Evolutionary conservation across 2,888 invertebrate genomes (phyloP).

Genomic region (Platycheirus rosarum): DNA sequence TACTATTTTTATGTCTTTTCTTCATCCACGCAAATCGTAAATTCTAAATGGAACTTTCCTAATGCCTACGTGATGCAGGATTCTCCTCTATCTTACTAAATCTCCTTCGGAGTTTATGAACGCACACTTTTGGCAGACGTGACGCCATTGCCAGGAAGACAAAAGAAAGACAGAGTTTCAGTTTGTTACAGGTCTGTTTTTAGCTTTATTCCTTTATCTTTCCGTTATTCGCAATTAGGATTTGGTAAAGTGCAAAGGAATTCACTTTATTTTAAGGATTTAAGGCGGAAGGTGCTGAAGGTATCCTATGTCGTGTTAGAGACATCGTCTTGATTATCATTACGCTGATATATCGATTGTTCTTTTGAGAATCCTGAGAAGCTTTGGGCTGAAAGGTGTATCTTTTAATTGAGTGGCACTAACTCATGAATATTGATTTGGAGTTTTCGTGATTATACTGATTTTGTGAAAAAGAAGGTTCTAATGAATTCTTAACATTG

Average conservation of each 20-base stretch:
- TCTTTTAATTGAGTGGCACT: conserved; percentile 60
- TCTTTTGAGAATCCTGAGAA: conserved; percentile 8
- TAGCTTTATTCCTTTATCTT: conserved; percentile 51
- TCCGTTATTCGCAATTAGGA: conserved; percentile 65
- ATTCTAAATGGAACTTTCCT: conserved; percentile 62
- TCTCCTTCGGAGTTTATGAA: conserved; percentile 40
- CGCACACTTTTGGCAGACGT: conserved; percentile 42
- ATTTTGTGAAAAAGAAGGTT: no score
- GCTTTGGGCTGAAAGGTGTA: conserved; percentile 13
- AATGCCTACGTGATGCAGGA: conserved; percentile 63
- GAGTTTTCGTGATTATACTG: conserved; percentile 8
- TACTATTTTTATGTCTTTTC: conserved; percentile 10
- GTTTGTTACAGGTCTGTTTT: conserved; percentile 22
- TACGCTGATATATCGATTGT: conserved; percentile 56
- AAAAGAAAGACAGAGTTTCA: conserved; percentile 35
- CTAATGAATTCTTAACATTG: no score
- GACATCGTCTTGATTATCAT: no score
- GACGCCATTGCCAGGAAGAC: conserved; percentile 45
- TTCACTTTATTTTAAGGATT: conserved; percentile 54
- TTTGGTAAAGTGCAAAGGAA: conserved; percentile 68
- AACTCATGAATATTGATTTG: conserved; percentile 50
- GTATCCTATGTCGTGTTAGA: no score
- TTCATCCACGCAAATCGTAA: conserved; percentile 51
- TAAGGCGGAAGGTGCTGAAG: conserved; percentile 31
- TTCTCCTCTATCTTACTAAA: conserved; percentile 19